Conservation (phyloP, 35 echinoderm and acorn worm species). For the Heliocidaris tuberculata region DNA sequence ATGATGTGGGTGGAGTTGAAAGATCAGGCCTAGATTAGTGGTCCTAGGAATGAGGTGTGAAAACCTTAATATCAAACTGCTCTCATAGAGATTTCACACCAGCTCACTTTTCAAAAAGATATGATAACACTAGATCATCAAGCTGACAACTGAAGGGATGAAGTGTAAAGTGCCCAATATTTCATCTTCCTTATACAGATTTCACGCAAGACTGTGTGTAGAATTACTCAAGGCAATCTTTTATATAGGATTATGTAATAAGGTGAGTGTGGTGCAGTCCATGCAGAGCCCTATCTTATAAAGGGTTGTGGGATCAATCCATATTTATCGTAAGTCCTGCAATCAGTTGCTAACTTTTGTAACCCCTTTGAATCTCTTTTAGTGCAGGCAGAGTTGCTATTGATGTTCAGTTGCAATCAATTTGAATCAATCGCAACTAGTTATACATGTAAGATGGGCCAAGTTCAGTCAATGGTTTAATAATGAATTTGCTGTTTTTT, state of each 20-base stretch:
- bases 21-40: neutral
- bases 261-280: neutral
- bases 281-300: too few relatives aligned
- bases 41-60: neutral
- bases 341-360: too few relatives aligned
- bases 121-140: neutral
- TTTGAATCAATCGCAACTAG: too few relatives aligned
- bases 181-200: neutral
- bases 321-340: too few relatives aligned
- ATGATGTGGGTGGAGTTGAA: neutral
- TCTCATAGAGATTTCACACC: neutral
- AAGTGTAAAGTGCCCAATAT: neutral
- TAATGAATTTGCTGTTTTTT: neutral
- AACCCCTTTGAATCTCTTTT: too few relatives aligned
- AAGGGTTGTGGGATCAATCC: too few relatives aligned
- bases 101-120: neutral
- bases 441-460: neutral
- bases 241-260: neutral
- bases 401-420: too few relatives aligned
- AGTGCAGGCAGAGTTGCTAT: too few relatives aligned
- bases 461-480: neutral
- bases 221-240: neutral
- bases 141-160: neutral
- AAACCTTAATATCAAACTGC: neutral
- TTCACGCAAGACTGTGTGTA: neutral